Percentiles rank a stretch among this genome's conserved stretches.
Conservation (phyloP, 2,113 vertebrate genomes). For the Coptodon bakossiorum region DNA sequence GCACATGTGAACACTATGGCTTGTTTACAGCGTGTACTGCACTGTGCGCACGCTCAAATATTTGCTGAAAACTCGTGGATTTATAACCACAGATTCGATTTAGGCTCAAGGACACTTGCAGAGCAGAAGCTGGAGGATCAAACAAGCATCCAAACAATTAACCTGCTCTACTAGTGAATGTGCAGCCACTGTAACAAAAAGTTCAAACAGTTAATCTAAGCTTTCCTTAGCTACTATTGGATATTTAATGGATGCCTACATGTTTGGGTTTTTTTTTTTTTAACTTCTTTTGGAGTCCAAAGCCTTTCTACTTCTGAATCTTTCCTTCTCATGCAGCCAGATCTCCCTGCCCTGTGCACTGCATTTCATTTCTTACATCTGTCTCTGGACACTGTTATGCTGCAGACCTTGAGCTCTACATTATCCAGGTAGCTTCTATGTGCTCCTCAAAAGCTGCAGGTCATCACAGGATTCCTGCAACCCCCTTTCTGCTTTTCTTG, state of each 20-base stretch:
- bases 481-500: not conserved
- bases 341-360: not conserved
- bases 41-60: not conserved
- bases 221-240: not conserved
- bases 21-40: not conserved
- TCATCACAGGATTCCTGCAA: not conserved
- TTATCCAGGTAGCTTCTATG: not conserved
- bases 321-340: not conserved
- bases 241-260: not conserved
- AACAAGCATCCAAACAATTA: not conserved
- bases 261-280: not conserved
- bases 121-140: not conserved
- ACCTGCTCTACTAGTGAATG: not conserved
- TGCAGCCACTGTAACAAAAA: not conserved
- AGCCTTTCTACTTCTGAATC: not conserved
- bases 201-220: not conserved
- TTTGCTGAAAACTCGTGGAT: not conserved
- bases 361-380: not conserved
- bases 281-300: not conserved
- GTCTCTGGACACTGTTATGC: constrained; percentile 12
- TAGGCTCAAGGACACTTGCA: not conserved
- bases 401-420: not conserved
- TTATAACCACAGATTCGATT: not conserved
- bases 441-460: not conserved
- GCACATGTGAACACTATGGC: not conserved